Conservation (phyloP, 2,888 invertebrate species). For the Cabera pusaria region DNA sequence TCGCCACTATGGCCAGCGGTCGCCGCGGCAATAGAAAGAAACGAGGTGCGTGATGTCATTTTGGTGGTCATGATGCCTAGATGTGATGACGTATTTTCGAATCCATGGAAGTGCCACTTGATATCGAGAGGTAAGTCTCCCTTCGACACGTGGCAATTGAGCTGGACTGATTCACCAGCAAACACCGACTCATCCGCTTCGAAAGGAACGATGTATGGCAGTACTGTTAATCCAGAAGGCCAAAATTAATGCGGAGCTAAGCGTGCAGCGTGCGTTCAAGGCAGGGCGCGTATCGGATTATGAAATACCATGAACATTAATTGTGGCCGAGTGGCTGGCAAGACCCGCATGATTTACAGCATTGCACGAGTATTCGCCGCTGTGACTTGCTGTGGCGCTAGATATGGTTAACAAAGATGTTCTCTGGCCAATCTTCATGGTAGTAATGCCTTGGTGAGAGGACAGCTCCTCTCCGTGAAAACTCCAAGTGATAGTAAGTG, state of each 20-base stretch:
- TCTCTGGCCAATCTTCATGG: constrained; percentile 84
- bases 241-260: constrained; percentile 69
- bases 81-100: constrained; percentile 81
- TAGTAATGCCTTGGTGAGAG: constrained; percentile 80
- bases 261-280: constrained; percentile 77
- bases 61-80: constrained; percentile 85
- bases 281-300: constrained; percentile 50
- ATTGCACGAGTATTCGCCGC: constrained; percentile 88
- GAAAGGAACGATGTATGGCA: constrained; percentile 87
- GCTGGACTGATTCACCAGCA: constrained; percentile 87
- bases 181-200: constrained; percentile 86
- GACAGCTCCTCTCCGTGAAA: constrained; percentile 85
- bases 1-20: constrained; percentile 88
- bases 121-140: constrained; percentile 90
- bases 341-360: constrained; percentile 87
- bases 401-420: constrained; percentile 87
- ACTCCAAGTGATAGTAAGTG: constrained; percentile 89
- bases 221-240: constrained; percentile 83
- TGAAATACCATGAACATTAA: constrained; percentile 87
- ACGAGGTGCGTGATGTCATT: constrained; percentile 87
- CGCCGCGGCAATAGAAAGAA: constrained; percentile 88
- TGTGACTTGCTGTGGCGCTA: constrained; percentile 85
- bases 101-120: constrained; percentile 89
- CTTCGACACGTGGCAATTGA: constrained; percentile 87
- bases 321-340: constrained; percentile 83